Base-by-base conservation (phyloP, 2,888 invertebrate genomes). In the Baronia brevicornis region DNA sequence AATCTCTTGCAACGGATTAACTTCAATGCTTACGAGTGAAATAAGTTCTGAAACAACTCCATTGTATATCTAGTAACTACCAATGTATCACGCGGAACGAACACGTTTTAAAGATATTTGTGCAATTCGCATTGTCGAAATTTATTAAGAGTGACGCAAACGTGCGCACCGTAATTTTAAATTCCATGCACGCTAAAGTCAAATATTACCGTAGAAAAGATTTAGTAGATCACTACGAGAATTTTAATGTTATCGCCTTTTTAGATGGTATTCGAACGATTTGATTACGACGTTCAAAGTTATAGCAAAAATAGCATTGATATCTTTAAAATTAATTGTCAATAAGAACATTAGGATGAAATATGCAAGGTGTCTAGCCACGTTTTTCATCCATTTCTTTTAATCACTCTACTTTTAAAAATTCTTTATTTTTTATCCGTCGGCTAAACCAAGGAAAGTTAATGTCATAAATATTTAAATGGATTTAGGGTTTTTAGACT, bases 131-230 rank as follows among this genome's bases (percentile, higher is more conserved):
- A 28, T 22, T 33, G 44, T 50, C 46, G 51, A 54, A 56, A 59
- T 68, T 65, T 63, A 60, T 63, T 62, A 62, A 64, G 63, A 60
- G 33, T 41, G 19, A 17, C 21, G 25, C 34, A 38, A 36, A 28
- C 27, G 43, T 48, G 39, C 43, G 43, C 41, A 43, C 48, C 28
- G 39, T 38, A 37, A 44, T 61, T 72, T 60, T 56, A 63, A 68
- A 77, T 75, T 72, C 70, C 47, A 43, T 46, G 48, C 63, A 61
- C 63, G 68, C 59, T 48, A 54, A 49, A 61, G 59, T 62, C 70
- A 61, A 70, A 72, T 74, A 69, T 64, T 48, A 50, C 51, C 49
- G 39, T 51, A 61, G 54, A 73, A 65, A 64, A 58, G 60, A 75
- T 74, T 73, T 62, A 49, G 54, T 54, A 57, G 60, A 66, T 65